Conservation (phyloP, 2,797 vertebrate genomes). For the Apogon talboti region DNA sequence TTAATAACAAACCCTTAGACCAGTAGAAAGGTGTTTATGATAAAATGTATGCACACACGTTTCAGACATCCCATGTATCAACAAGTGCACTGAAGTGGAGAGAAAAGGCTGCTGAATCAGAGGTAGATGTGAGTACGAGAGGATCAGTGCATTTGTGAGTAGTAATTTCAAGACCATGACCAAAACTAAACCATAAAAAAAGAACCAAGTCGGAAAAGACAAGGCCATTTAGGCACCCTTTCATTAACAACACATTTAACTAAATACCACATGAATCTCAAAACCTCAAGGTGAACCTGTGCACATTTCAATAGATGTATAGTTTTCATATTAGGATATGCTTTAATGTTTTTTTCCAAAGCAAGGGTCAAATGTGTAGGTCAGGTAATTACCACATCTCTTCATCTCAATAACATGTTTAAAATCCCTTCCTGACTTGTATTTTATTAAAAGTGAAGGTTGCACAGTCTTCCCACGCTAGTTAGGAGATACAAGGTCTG, state of each 20-base stretch:
- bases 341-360: not conserved
- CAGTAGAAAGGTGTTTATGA: not conserved
- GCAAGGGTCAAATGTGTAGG: not conserved
- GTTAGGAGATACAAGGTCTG: too few relatives aligned
- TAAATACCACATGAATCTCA: too few relatives aligned
- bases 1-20: not conserved
- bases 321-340: too few relatives aligned
- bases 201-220: not conserved
- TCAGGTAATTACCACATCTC: not conserved
- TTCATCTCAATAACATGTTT: not conserved
- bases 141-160: not conserved
- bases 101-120: not conserved
- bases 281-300: too few relatives aligned
- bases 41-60: not conserved
- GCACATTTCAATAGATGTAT: too few relatives aligned
- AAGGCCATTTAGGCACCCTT: not conserved
- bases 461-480: conserved; percentile 1
- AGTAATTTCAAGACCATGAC: conserved; percentile 9
- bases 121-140: not conserved
- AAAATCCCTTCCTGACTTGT: not conserved
- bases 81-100: conserved; percentile 17
- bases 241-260: not conserved
- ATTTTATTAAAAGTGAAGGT: not conserved
- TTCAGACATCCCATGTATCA: not conserved
- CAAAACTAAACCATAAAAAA: conserved; percentile 8